phyloP scores from a whole-genome alignment of 2,113 vertebrate genomes.

The Vulpes ferrilata region DNA sequence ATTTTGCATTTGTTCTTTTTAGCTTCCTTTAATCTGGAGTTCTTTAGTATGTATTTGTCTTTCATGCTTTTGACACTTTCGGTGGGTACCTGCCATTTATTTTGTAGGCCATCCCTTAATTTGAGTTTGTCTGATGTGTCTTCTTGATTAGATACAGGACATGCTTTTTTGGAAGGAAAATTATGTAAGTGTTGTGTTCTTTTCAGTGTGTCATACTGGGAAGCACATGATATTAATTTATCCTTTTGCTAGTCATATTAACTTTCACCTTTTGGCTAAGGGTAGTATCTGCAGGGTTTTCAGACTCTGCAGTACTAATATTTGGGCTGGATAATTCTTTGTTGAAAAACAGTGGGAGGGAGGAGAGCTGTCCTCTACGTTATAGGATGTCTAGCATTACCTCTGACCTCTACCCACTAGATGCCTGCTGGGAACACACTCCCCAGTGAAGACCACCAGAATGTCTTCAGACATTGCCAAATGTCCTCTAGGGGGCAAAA shows the following conservation, averaged over 20 bases:
- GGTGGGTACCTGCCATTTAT: not conserved
- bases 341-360: not conserved
- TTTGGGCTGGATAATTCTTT: slow-evolving; percentile 6
- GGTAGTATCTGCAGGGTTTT: not conserved
- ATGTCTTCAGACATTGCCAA: not conserved
- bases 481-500: not conserved
- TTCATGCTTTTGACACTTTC: not conserved
- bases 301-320: not conserved
- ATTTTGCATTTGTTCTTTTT: not conserved
- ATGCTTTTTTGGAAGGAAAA: not conserved
- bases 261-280: not conserved
- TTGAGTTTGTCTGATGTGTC: slow-evolving; percentile 40
- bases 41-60: not conserved
- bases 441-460: not conserved
- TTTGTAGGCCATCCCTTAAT: not conserved
- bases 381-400: not conserved
- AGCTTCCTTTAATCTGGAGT: slow-evolving; percentile 1
- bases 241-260: not conserved
- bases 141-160: not conserved
- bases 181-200: not conserved
- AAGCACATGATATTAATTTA: not conserved
- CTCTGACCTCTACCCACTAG: not conserved
- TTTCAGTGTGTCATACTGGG: not conserved
- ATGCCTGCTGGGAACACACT: not conserved
- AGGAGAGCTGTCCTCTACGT: not conserved